Evolutionary conservation across 2,797 vertebrate species (phyloP).

Genomic region (Novumbra hubbsi): DNA sequence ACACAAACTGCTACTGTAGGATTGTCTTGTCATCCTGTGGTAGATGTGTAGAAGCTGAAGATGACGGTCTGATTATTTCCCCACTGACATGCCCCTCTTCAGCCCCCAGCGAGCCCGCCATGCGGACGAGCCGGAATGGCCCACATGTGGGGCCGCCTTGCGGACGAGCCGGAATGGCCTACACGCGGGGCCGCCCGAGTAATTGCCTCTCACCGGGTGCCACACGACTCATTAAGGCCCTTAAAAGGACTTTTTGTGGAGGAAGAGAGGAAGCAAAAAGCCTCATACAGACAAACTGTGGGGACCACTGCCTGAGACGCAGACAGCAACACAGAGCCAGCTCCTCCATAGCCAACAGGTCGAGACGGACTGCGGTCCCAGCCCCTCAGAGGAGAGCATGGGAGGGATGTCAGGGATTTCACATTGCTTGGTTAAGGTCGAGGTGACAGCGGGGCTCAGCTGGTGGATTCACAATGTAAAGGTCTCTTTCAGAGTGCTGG

Average conservation of each 20-base stretch:
- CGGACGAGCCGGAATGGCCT: background rate
- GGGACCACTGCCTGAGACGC: background rate
- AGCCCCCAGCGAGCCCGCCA: too few relatives aligned
- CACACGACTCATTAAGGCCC: background rate
- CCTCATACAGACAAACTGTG: background rate
- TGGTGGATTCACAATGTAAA: conserved; percentile 4
- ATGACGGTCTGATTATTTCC: background rate
- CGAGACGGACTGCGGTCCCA: background rate
- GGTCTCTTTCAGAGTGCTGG: background rate
- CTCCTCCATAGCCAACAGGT: background rate
- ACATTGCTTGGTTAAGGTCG: conserved; percentile 5
- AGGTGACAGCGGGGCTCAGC: conserved; percentile 1
- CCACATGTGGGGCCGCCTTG: background rate
- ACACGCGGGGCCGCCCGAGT: background rate
- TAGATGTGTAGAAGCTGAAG: background rate
- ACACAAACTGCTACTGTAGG: background rate
- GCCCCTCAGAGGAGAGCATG: background rate
- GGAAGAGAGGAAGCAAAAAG: background rate
- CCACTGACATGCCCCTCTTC: background rate
- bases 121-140: background rate
- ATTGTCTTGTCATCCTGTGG: background rate
- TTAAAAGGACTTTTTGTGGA: background rate
- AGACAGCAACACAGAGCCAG: background rate
- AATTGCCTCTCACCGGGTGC: background rate
- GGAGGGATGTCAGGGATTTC: background rate